A percentile compares a stretch with the other conserved stretches of the same genome.
These are phyloP conservation scores for Heliconius hewitsoni DNA, from an alignment of 1,140 invertebrate genomes.

Conservation along the genomic window DNA sequence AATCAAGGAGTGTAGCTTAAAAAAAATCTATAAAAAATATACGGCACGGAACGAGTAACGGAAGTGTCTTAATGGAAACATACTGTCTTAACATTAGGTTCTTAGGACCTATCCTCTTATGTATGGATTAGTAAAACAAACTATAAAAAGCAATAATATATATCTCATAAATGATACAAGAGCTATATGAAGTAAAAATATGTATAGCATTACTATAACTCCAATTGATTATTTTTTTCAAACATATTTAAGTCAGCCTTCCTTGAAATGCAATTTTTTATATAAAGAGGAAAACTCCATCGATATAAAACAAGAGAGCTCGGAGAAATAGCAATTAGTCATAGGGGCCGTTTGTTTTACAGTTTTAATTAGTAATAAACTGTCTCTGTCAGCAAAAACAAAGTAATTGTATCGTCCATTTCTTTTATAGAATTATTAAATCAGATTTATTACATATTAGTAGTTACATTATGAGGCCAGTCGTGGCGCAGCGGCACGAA, in stretches of 20 bases:
- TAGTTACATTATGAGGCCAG: neutral
- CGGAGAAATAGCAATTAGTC: neutral
- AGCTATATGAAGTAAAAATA: neutral
- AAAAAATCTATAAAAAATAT: no score
- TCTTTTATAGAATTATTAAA: neutral
- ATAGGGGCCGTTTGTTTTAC: neutral
- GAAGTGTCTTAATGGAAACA: neutral
- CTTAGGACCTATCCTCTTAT: neutral
- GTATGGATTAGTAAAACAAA: neutral
- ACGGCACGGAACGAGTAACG: no score
- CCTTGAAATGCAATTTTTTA: neutral
- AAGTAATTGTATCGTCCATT: neutral
- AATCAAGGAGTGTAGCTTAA: no score
- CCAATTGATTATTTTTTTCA: neutral
- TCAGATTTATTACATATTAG: neutral
- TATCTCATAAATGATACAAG: neutral
- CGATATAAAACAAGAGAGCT: neutral
- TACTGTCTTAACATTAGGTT: no score
- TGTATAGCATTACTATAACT: neutral
- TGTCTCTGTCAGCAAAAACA: neutral
- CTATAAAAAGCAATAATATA: neutral
- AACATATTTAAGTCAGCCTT: neutral
- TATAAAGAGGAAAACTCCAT: neutral
- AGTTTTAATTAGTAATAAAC: constrained; percentile 7
- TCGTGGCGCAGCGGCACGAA: no score